These are phyloP conservation scores for Calidris pugnax DNA, from an alignment of 2,113 vertebrate species.

Conservation along the genomic window DNA sequence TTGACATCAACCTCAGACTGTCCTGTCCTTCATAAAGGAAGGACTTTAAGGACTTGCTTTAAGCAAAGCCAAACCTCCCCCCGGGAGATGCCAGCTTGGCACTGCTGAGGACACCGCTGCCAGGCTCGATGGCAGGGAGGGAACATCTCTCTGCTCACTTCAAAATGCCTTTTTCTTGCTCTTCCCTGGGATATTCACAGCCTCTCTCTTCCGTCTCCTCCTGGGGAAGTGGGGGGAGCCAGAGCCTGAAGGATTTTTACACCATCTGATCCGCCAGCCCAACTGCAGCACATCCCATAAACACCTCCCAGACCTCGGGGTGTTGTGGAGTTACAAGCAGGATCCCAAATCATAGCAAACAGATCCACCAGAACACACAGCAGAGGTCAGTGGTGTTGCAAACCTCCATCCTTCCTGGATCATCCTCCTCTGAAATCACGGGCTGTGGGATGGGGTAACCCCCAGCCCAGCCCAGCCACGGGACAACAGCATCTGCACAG, in stretches of 20 bases:
- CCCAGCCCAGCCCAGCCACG: neutral
- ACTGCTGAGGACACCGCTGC: neutral
- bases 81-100: fast-evolving
- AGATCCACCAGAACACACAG: neutral
- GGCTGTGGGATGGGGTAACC: neutral
- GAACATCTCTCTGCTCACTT: neutral
- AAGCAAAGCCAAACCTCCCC: neutral
- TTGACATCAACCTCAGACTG: too few species aligned
- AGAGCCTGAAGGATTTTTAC: neutral
- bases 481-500: neutral
- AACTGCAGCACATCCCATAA: neutral
- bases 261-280: neutral
- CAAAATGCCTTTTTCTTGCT: neutral
- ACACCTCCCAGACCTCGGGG: neutral
- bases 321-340: neutral
- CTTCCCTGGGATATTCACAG: neutral
- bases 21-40: too few species aligned
- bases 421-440: fast-evolving
- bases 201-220: neutral
- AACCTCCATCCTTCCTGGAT: neutral
- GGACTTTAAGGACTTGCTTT: too few species aligned
- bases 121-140: neutral
- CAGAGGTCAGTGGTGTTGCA: neutral
- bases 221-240: neutral
- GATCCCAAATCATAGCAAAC: too few species aligned